phyloP scores from a whole-genome alignment of 2,797 vertebrate species.

The Aphelocoma californica region DNA sequence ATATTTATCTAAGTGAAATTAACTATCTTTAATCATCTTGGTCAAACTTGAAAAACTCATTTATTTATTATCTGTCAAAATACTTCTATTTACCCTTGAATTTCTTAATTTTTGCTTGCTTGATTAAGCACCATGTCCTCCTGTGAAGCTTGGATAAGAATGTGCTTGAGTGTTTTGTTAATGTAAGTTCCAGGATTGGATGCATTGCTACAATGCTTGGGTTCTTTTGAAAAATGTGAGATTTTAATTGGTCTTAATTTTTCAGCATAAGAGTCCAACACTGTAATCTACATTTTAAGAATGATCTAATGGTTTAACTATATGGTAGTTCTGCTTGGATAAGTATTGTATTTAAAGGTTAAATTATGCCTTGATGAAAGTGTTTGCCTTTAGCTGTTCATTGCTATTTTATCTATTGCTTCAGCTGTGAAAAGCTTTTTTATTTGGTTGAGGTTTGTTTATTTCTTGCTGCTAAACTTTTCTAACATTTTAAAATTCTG shows the following conservation, averaged over 20 bases:
- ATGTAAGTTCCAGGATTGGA: background rate
- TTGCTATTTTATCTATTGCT: background rate
- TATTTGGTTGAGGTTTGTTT: background rate
- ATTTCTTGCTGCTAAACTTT: background rate
- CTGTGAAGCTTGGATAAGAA: background rate
- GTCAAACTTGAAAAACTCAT: background rate
- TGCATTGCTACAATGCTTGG: background rate
- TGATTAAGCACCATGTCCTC: background rate
- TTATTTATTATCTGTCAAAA: background rate
- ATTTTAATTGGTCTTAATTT: background rate
- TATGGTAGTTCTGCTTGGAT: background rate
- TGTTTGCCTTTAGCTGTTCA: conserved; percentile 11
- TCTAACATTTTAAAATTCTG: background rate
- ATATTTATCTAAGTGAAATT: background rate
- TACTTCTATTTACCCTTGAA: background rate
- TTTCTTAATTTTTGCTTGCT: background rate
- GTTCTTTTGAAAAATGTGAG: background rate
- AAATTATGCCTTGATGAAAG: background rate
- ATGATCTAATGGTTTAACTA: background rate
- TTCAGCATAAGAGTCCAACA: background rate
- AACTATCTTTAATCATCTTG: background rate
- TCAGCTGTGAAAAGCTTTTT: conserved; percentile 6
- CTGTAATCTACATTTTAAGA: background rate
- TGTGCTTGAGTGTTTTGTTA: background rate
- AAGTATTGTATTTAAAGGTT: background rate